Conservation (phyloP, 23 tunicate species). For the Styela plicata region DNA sequence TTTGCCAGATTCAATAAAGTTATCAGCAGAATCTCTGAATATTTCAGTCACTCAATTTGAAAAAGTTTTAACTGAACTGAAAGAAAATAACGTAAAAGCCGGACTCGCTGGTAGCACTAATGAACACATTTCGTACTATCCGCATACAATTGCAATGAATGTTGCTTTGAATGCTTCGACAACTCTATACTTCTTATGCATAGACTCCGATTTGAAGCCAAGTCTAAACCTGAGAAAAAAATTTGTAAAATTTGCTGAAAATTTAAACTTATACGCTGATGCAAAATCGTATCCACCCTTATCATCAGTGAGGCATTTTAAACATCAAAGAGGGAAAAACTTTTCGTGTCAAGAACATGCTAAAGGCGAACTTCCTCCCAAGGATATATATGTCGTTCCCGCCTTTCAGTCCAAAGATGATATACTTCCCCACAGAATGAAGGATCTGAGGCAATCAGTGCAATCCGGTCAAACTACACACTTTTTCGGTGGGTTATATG, state of each 20-base stretch:
- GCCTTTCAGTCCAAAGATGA: neutral
- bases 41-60: neutral
- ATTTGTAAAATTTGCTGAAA: neutral
- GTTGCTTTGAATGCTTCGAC: neutral
- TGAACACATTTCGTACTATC: neutral
- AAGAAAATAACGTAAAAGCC: neutral
- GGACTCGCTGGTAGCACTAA: neutral
- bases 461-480: neutral
- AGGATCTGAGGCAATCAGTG: neutral
- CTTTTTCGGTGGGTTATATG: neutral
- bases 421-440: neutral
- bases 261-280: neutral
- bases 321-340: neutral
- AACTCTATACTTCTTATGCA: neutral
- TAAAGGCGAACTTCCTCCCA: neutral
- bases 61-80: neutral
- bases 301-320: neutral
- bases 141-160: neutral
- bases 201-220: neutral
- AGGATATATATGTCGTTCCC: neutral
- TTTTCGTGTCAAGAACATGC: neutral
- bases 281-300: neutral
- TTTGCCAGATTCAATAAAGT: neutral
- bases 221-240: neutral
- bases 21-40: neutral